phyloP scores from a whole-genome alignment of 2,113 vertebrate species.

The Ameiurus melas region DNA sequence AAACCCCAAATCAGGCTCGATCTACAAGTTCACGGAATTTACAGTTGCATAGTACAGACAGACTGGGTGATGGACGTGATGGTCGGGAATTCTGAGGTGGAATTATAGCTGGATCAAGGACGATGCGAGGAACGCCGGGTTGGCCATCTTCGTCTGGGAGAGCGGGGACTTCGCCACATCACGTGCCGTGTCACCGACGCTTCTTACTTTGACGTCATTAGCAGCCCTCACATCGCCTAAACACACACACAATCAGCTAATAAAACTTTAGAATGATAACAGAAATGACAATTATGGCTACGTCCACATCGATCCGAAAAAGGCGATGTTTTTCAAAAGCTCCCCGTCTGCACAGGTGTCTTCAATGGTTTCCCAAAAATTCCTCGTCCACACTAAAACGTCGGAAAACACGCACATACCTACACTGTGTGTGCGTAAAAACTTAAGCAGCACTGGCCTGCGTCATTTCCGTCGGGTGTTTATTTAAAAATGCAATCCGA shows the following conservation, averaged over 20 bases:
- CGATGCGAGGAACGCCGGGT: constrained; percentile 36
- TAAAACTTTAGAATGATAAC: neutral
- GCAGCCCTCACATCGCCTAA: constrained; percentile 70
- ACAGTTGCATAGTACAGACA: constrained; percentile 97
- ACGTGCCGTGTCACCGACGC: neutral
- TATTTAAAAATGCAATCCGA: too few relatives aligned
- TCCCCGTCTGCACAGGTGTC: too few relatives aligned
- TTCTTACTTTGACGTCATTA: neutral
- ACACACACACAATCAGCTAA: constrained; percentile 15
- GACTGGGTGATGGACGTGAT: constrained; percentile 69
- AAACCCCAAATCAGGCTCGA: constrained; percentile 70
- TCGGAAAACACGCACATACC: too few relatives aligned
- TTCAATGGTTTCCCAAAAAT: too few relatives aligned
- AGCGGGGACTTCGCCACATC: neutral
- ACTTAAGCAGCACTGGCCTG: too few relatives aligned
- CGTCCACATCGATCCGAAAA: too few relatives aligned
- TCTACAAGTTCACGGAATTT: constrained; percentile 85
- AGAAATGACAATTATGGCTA: neutral
- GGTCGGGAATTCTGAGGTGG: constrained; percentile 67
- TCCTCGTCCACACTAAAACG: too few relatives aligned
- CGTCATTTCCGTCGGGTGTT: too few relatives aligned
- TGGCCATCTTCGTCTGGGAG: neutral
- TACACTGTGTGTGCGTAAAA: too few relatives aligned
- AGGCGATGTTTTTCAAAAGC: too few relatives aligned
- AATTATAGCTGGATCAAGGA: neutral